Evolutionary conservation across 2,113 vertebrate genomes (phyloP).

Genomic region (Natator depressus): DNA sequence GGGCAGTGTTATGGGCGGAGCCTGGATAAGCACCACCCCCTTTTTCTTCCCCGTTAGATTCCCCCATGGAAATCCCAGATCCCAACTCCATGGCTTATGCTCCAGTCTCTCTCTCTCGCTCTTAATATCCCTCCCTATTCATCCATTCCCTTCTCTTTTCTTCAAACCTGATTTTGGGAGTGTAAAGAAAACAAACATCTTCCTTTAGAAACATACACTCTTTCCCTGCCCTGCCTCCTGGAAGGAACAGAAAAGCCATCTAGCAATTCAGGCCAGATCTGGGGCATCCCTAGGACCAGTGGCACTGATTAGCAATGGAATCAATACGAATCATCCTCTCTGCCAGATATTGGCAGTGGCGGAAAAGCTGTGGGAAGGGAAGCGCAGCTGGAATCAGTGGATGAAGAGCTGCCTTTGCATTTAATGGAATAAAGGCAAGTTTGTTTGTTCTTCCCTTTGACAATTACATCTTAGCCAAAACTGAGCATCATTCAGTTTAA

Average conservation of each 20-base stretch:
- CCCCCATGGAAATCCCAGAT: no score
- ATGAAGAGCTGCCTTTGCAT: neutral
- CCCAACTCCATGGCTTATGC: no score
- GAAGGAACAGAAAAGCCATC: neutral
- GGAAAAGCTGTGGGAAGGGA: neutral
- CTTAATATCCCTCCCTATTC: no score
- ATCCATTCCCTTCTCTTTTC: neutral
- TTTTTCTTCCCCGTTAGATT: no score
- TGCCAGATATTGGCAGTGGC: neutral
- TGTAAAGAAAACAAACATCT: neutral
- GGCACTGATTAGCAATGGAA: neutral
- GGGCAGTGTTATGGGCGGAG: no score
- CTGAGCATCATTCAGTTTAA: neutral
- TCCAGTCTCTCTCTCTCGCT: no score
- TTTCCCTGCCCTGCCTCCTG: neutral
- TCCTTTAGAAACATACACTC: neutral
- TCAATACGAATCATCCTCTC: neutral
- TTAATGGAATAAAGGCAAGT: neutral
- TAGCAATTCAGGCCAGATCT: neutral
- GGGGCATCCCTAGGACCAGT: neutral
- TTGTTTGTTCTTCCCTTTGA: neutral
- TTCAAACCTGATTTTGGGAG: neutral
- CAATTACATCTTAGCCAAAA: neutral
- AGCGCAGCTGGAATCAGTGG: neutral
- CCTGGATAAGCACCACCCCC: no score